phyloP scores from a whole-genome alignment of 2,888 invertebrate species.

The Formica aserva region DNA sequence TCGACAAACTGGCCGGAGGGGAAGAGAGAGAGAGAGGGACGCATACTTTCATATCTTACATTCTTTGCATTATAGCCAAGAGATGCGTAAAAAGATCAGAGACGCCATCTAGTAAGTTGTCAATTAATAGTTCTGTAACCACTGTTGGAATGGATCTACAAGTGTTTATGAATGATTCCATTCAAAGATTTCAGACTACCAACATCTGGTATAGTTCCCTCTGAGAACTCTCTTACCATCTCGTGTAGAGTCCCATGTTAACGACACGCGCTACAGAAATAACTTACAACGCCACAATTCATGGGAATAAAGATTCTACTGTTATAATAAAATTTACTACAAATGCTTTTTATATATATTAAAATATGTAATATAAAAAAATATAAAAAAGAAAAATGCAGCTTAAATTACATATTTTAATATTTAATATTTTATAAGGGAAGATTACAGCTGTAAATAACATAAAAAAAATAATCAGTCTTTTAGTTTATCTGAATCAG shows the following conservation, averaged over 20 bases:
- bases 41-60: constrained; percentile 32
- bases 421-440: neutral
- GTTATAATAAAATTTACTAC: neutral
- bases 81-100: neutral
- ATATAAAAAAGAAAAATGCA: neutral
- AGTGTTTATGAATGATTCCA: constrained; percentile 4
- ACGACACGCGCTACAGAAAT: neutral
- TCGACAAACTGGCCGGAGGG: constrained; percentile 57
- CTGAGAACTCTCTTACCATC: constrained; percentile 10
- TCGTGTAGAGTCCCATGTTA: constrained; percentile 15
- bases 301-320: neutral
- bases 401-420: neutral
- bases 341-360: neutral
- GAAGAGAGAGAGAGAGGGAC: constrained; percentile 30
- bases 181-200: constrained; percentile 9
- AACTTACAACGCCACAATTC: neutral
- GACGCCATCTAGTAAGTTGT: constrained; percentile 51
- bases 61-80: neutral
- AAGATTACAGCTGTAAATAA: neutral
- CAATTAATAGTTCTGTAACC: neutral
- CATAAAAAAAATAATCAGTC: constrained; percentile 11
- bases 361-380: neutral
- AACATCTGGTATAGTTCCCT: neutral
- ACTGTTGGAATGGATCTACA: neutral
- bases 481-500: neutral